Conservation (phyloP, 1,140 invertebrate species). For the Drosophila kohkoa region DNA sequence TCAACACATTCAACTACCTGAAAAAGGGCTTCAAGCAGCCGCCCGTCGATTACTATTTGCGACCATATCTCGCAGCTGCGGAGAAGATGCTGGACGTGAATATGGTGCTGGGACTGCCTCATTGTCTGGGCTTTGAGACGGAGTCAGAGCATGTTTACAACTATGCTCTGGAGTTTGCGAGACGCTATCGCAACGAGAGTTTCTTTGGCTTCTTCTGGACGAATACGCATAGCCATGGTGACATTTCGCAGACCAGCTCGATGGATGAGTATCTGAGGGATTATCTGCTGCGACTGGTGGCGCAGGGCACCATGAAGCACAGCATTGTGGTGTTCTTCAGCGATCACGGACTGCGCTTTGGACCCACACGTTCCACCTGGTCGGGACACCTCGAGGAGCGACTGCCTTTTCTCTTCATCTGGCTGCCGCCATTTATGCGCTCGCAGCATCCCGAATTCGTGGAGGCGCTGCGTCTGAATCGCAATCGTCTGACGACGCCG, state of each 20-base stretch:
- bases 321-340: conserved; percentile 93
- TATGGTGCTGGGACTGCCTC: conserved; percentile 79
- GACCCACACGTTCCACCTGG: conserved; percentile 88
- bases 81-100: conserved; percentile 86
- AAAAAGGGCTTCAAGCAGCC: conserved; percentile 91
- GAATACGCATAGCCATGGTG: conserved; percentile 91
- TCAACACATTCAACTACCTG: conserved; percentile 93
- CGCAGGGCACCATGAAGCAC: conserved; percentile 87
- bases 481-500: conserved; percentile 91
- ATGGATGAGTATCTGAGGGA: conserved; percentile 88
- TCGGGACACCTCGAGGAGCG: conserved; percentile 95
- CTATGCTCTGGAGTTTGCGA: conserved; percentile 87
- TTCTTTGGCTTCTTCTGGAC: conserved; percentile 93
- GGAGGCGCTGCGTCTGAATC: conserved; percentile 90
- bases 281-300: conserved; percentile 87
- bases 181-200: conserved; percentile 86
- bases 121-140: conserved; percentile 87
- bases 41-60: conserved; percentile 93
- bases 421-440: conserved; percentile 91
- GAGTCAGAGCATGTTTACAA: conserved; percentile 87
- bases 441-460: conserved; percentile 88
- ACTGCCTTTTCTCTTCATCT: conserved; percentile 93
- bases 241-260: conserved; percentile 89
- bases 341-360: conserved; percentile 97
- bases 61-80: conserved; percentile 90